Conservation (phyloP, 1,140 invertebrate genomes). For the Formica selysi region DNA sequence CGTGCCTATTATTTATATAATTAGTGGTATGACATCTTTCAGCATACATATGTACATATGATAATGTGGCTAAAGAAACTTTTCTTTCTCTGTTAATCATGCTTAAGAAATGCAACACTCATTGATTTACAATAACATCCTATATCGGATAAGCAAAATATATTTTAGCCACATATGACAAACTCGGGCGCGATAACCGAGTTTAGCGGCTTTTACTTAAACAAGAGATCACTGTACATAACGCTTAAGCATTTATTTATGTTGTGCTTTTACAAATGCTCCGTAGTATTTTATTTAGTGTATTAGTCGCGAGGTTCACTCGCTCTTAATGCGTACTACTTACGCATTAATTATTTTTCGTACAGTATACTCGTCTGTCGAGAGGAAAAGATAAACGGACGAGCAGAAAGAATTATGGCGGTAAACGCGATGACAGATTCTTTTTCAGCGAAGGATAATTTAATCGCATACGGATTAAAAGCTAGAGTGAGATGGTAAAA, state of each 20-base stretch:
- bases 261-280: constrained; percentile 82
- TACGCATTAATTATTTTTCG: constrained; percentile 59
- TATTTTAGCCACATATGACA: not conserved
- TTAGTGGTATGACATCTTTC: constrained; percentile 33
- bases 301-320: constrained; percentile 69
- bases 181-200: constrained; percentile 64
- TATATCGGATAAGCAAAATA: not conserved
- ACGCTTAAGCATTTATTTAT: constrained; percentile 86
- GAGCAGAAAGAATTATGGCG: constrained; percentile 7
- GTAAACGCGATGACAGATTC: constrained; percentile 43
- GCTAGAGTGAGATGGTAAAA: constrained; percentile 64
- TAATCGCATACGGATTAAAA: constrained; percentile 38
- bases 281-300: constrained; percentile 86
- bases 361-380: constrained; percentile 32
- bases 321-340: constrained; percentile 65
- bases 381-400: constrained; percentile 8
- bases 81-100: not conserved
- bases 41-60: constrained; percentile 32
- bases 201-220: constrained; percentile 86
- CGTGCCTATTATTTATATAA: constrained; percentile 27
- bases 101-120: not conserved
- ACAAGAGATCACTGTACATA: constrained; percentile 82
- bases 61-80: not conserved
- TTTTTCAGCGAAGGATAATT: constrained; percentile 50
- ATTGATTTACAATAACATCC: not conserved